Evolutionary conservation across 2,113 vertebrate genomes (phyloP).

Genomic region (Thryonomys swinderianus): DNA sequence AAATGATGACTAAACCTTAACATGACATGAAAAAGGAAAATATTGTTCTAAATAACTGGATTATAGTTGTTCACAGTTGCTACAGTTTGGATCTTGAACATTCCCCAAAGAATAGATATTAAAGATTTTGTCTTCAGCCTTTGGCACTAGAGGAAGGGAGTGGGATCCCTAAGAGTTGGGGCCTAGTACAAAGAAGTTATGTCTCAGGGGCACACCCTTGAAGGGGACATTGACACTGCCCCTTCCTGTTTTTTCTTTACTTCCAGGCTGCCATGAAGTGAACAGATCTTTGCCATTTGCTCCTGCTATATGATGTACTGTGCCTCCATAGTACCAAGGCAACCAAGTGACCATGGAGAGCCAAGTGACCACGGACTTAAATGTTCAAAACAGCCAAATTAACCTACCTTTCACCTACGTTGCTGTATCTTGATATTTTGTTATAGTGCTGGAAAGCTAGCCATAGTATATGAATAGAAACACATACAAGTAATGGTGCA

Average conservation of each 20-base stretch:
- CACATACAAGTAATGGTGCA: neutral
- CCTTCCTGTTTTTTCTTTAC: neutral
- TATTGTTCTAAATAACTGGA: neutral
- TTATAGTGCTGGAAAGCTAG: neutral
- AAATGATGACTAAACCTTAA: slow-evolving; percentile 33
- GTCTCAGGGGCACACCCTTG: neutral
- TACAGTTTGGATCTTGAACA: neutral
- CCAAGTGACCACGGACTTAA: neutral
- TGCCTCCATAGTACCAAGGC: neutral
- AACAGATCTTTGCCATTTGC: neutral
- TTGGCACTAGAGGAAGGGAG: neutral
- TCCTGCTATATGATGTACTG: neutral
- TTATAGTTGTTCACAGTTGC: neutral
- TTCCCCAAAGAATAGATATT: neutral
- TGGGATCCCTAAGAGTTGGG: neutral
- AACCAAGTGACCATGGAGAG: neutral
- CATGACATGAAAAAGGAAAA: slow-evolving; percentile 6
- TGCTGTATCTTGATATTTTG: neutral
- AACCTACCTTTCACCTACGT: neutral
- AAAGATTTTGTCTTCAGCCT: neutral
- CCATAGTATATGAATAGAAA: neutral
- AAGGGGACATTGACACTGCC: neutral
- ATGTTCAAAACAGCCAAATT: neutral
- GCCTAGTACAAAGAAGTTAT: neutral
- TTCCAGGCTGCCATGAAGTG: neutral